Base-by-base conservation (phyloP, 2,797 vertebrate genomes). In the Streptopelia turtur region DNA sequence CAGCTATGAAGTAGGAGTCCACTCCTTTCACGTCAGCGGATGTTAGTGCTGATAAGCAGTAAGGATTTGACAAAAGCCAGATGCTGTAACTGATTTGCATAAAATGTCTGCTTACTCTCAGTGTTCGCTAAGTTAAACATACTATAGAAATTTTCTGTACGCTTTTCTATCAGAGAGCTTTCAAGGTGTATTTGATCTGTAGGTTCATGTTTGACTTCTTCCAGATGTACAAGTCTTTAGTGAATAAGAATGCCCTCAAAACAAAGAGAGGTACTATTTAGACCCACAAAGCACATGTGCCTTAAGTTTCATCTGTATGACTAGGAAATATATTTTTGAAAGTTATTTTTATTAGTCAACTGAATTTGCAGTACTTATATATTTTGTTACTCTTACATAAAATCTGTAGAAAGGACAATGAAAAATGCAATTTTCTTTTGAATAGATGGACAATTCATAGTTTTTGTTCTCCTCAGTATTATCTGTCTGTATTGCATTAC, bases 21-120 rank as follows among this genome's bases (percentile, higher is more conserved):
- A 1, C 31, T 63, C 2, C 23, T 86, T 24, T 92, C 7, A 18
- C 45, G 88, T 79, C 47, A 72, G 56, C 4, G 2, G 49, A 35
- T 23, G 5, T 43, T 80, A 45, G 33, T 47, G 41, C 71, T 87
- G 69, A 89, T 57, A 77, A 90, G 71, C 4, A 12, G 35, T 41
- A 35, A 35, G 31, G 20, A 61, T 45, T 72, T 94, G 90, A 86
- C 69, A 88, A 65, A 94, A 88, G 35, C 83, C 90, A 93, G 77
- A 37, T 88, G 85, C 55, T 76, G 30, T 61, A 78, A 52, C 30
- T n/a, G 61, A 68, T 66, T 81, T 83, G 79, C 35, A 74, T 80
- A 28, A 85, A 66, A 50, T 60, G 7, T 90, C 90, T 96, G 88
- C 68, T 91, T 70, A 56, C 35, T 92, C 3, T 90, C 61, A 64